These are phyloP conservation scores for Patiria pectinifera DNA, from an alignment of 53 echinoderm and acorn worm genomes.

Conservation along the genomic window DNA sequence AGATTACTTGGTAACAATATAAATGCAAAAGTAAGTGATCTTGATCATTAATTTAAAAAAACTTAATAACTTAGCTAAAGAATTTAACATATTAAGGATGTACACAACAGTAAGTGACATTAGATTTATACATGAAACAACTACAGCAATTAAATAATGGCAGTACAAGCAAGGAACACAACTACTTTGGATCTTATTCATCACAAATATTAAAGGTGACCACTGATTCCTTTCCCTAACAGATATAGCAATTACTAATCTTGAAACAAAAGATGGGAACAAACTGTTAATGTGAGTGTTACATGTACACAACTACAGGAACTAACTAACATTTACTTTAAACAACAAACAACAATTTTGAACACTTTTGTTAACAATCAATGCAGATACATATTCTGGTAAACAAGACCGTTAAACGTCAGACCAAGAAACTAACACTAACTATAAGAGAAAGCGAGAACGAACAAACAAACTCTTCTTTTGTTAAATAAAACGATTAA, in stretches of 20 bases:
- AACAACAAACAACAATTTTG: slow-evolving; percentile 44
- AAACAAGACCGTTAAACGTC: slow-evolving; percentile 31
- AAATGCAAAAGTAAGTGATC: background rate
- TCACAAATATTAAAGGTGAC: background rate
- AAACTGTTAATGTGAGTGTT: background rate
- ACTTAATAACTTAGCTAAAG: slow-evolving; percentile 4
- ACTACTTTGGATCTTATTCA: background rate
- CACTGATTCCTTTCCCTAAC: background rate
- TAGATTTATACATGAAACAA: slow-evolving; percentile 28
- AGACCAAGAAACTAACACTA: slow-evolving; percentile 41
- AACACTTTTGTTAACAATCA: slow-evolving; percentile 7
- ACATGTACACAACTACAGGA: slow-evolving; percentile 9
- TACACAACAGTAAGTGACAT: slow-evolving; percentile 13
- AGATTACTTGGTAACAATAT: slow-evolving; percentile 35
- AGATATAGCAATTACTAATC: background rate
- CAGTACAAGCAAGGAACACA: slow-evolving; percentile 23
- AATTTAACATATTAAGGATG: slow-evolving; percentile 18
- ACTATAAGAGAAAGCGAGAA: background rate
- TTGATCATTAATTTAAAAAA: slow-evolving; percentile 4
- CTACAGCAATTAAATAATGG: slow-evolving; percentile 18
- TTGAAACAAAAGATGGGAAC: background rate
- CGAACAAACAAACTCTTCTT: background rate
- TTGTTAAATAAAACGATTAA: slow-evolving; percentile 15
- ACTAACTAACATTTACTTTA: slow-evolving; percentile 21
- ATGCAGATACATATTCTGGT: slow-evolving; percentile 10